Evolutionary conservation across 2,113 vertebrate genomes (phyloP).

Genomic region (Pelecanoides urinatrix): DNA sequence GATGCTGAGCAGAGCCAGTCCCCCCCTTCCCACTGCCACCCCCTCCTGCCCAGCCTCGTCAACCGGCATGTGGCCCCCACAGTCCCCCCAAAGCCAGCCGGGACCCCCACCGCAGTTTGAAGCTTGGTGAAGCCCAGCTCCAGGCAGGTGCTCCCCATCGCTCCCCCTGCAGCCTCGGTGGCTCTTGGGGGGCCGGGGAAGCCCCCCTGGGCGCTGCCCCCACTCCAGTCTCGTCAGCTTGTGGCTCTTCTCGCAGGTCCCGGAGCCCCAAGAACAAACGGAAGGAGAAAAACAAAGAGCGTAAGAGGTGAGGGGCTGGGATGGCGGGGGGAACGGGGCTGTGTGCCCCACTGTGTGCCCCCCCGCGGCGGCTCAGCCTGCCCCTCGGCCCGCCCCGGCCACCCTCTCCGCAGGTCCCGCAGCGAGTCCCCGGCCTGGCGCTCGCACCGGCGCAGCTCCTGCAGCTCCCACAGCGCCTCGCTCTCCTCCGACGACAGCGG

Average conservation of each 20-base stretch:
- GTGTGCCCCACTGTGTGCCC: background rate
- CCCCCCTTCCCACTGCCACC: background rate
- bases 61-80: background rate
- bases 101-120: accelerated
- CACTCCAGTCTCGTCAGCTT: background rate
- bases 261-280: slow-evolving; percentile 92
- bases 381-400: background rate
- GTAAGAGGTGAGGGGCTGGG: slow-evolving; percentile 83
- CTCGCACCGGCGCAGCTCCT: slow-evolving; percentile 87
- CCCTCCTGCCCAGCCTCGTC: background rate
- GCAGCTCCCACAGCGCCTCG: slow-evolving; percentile 89
- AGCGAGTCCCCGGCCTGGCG: slow-evolving; percentile 83
- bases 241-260: slow-evolving; percentile 77
- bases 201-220: background rate
- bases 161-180: background rate
- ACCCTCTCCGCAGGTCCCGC: slow-evolving; percentile 77
- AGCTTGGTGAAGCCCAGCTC: background rate
- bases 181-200: background rate
- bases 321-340: accelerated
- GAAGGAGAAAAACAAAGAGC: slow-evolving; percentile 95
- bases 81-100: background rate
- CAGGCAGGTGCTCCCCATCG: background rate
- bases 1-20: background rate
- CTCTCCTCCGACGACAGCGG: slow-evolving; percentile 85
- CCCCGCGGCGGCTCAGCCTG: background rate